Conservation (phyloP, 2,888 invertebrate species). For the Leptopterna dolabrata region DNA sequence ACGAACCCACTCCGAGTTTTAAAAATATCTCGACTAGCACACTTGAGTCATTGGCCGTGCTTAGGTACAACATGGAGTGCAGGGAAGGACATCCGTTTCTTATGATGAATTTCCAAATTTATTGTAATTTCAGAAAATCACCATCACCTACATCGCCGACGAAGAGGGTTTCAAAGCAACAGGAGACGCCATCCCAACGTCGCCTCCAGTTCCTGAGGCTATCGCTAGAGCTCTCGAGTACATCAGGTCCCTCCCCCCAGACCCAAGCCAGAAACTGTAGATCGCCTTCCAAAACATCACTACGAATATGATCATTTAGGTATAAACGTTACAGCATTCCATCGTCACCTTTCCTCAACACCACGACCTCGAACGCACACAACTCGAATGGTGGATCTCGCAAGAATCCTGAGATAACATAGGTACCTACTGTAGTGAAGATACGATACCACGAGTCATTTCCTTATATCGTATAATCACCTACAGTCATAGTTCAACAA, state of each 20-base stretch:
- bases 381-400: background rate
- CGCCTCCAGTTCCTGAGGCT: conserved; percentile 67
- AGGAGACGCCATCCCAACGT: conserved; percentile 68
- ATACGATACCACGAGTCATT: background rate
- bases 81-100: no score
- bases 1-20: no score
- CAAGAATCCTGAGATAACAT: background rate
- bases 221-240: conserved; percentile 66
- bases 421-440: background rate
- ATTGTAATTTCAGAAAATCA: conserved; percentile 65
- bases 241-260: conserved; percentile 72
- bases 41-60: no score
- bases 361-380: background rate
- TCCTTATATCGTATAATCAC: background rate
- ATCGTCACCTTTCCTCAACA: background rate
- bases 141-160: conserved; percentile 74
- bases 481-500: background rate
- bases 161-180: conserved; percentile 77
- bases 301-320: background rate
- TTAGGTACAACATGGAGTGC: no score
- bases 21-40: no score
- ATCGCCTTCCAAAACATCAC: background rate
- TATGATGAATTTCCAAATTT: no score
- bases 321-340: background rate
- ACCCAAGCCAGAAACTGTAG: conserved; percentile 62